Conservation (phyloP, 2,113 vertebrate species). For the Nanorana parkeri region DNA sequence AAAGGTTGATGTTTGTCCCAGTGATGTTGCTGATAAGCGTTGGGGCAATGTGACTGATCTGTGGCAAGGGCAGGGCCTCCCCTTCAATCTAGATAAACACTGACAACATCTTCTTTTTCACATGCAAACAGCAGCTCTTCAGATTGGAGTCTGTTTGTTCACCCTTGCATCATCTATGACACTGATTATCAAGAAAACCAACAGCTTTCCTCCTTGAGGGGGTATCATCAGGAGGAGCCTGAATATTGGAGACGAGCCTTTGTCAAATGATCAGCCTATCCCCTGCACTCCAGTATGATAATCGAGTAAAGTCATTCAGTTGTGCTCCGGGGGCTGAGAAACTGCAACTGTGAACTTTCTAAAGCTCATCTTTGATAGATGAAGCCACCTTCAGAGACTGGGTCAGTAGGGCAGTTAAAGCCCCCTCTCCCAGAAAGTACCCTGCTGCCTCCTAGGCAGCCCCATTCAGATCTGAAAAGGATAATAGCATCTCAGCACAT, state of each 20-base stretch:
- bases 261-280: slow-evolving; percentile 21
- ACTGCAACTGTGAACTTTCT: slow-evolving; percentile 26
- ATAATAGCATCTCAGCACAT: slow-evolving; percentile 1
- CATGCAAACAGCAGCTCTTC: slow-evolving; percentile 55
- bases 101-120: slow-evolving; percentile 58
- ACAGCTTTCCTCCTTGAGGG: slow-evolving; percentile 63
- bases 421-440: slow-evolving; percentile 40
- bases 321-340: slow-evolving; percentile 27
- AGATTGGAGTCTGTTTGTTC: slow-evolving; percentile 57
- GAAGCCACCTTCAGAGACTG: slow-evolving; percentile 42
- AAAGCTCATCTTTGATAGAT: slow-evolving; percentile 45
- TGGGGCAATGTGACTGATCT: slow-evolving; percentile 24
- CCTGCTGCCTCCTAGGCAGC: slow-evolving; percentile 24
- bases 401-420: slow-evolving; percentile 30
- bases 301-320: neutral
- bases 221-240: slow-evolving; percentile 63
- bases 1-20: slow-evolving; percentile 8
- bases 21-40: slow-evolving; percentile 40
- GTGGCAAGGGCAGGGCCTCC: slow-evolving; percentile 36
- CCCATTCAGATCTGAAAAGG: slow-evolving; percentile 28
- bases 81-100: slow-evolving; percentile 55
- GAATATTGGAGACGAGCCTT: slow-evolving; percentile 59
- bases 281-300: slow-evolving; percentile 16
- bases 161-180: slow-evolving; percentile 62
- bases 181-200: slow-evolving; percentile 65